Conservation (phyloP, 2,888 invertebrate genomes). For the Mythimna lalbum region DNA sequence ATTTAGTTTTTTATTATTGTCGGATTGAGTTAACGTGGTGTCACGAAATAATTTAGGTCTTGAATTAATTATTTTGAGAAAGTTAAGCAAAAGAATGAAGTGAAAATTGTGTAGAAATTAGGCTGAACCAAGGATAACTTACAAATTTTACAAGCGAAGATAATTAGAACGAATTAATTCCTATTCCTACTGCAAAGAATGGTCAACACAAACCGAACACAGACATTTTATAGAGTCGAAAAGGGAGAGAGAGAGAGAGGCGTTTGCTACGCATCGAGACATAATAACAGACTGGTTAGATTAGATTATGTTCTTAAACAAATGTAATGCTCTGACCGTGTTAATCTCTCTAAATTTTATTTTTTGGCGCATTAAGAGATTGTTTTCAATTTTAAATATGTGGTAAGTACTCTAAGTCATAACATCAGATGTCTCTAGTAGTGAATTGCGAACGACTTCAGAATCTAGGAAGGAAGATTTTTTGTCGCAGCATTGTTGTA, state of each 20-base stretch:
- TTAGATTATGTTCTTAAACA: not conserved
- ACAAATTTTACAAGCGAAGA: not conserved
- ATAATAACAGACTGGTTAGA: not conserved
- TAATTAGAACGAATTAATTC: not conserved
- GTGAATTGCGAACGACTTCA: not conserved
- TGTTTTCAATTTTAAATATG: too few species aligned
- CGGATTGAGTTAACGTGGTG: not conserved
- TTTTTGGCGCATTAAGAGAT: too few species aligned
- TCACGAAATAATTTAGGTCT: not conserved
- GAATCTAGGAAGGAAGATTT: not conserved
- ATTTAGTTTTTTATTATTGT: not conserved
- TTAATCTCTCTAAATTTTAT: not conserved
- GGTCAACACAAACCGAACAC: not conserved
- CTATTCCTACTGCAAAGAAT: not conserved
- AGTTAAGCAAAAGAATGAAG: not conserved
- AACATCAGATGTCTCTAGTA: not conserved
- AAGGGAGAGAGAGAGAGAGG: not conserved
- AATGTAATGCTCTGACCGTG: not conserved
- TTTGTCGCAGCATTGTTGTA: slow-evolving; percentile 18
- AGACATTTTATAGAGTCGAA: not conserved
- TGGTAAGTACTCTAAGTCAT: too few species aligned
- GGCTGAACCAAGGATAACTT: not conserved
- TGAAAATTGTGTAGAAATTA: not conserved
- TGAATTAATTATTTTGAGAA: not conserved
- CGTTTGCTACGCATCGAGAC: not conserved